phyloP scores from a whole-genome alignment of 2,797 vertebrate species.

The Crax fasciolata region DNA sequence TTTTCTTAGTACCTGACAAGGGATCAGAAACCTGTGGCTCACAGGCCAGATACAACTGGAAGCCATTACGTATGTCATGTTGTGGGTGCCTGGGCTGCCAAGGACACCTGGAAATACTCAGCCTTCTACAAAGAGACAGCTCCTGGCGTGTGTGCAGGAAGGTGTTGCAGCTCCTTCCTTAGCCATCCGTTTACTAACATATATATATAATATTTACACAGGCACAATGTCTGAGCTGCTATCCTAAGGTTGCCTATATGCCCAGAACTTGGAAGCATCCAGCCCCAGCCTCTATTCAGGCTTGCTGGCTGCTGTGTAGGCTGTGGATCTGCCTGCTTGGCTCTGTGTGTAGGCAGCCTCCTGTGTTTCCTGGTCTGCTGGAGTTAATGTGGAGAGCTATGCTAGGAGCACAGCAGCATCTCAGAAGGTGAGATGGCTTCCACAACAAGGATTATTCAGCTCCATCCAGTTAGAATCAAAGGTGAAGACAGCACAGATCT shows the following conservation, averaged over 20 bases:
- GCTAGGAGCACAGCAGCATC: not conserved
- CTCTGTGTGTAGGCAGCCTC: not conserved
- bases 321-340: accelerated
- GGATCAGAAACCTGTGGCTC: not conserved
- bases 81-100: not conserved
- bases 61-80: accelerated
- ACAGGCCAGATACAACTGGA: not conserved
- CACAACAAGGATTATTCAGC: not conserved
- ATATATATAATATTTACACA: not conserved
- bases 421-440: not conserved
- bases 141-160: accelerated
- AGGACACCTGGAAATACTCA: not conserved
- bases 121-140: not conserved
- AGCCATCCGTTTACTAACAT: not conserved
- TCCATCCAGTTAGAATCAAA: not conserved
- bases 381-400: not conserved
- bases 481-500: not conserved
- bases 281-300: accelerated
- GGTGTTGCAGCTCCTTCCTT: not conserved
- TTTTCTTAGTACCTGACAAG: not conserved
- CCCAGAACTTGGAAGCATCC: not conserved
- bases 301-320: not conserved
- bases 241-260: not conserved
- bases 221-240: not conserved
- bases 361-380: not conserved